Evolutionary conservation across 2,888 invertebrate genomes (phyloP).

Genomic region (Pogonocherus hispidulus): DNA sequence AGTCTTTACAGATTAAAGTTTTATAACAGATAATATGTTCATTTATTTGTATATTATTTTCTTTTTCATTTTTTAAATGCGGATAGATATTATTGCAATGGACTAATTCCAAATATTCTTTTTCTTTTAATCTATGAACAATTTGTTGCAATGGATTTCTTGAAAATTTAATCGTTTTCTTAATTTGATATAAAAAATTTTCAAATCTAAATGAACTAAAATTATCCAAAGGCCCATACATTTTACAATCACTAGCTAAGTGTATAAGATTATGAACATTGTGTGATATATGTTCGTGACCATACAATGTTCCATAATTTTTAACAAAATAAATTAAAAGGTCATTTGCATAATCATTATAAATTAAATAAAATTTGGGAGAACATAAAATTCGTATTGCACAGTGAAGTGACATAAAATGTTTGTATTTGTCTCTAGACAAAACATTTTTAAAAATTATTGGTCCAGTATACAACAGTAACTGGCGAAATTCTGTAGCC

Average conservation of each 20-base stretch:
- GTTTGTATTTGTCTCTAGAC: slow-evolving; percentile 15
- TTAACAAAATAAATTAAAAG: slow-evolving; percentile 24
- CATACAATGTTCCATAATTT: slow-evolving; percentile 24
- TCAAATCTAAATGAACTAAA: slow-evolving; percentile 16
- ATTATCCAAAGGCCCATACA: slow-evolving; percentile 10
- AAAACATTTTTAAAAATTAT: slow-evolving; percentile 27
- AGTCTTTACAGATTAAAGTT: background rate
- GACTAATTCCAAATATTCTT: background rate
- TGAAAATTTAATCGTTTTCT: slow-evolving; percentile 29
- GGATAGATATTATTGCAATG: background rate
- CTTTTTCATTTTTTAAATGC: slow-evolving; percentile 21
- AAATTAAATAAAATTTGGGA: slow-evolving; percentile 19
- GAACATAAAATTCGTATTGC: slow-evolving; percentile 23
- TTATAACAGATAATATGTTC: background rate
- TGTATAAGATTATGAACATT: slow-evolving; percentile 29
- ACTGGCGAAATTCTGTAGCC: slow-evolving; percentile 22
- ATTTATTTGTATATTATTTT: slow-evolving; percentile 11
- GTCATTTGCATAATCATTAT: slow-evolving; percentile 29
- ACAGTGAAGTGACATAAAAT: slow-evolving; percentile 23
- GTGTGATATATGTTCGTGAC: slow-evolving; percentile 22
- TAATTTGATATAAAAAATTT: slow-evolving; percentile 27
- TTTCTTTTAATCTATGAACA: slow-evolving; percentile 24
- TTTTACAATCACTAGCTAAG: slow-evolving; percentile 19
- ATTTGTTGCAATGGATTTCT: slow-evolving; percentile 28
- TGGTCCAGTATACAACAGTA: slow-evolving; percentile 23